Evolutionary conservation across 2,113 vertebrate genomes (phyloP).

Genomic region (Syngnathoides biaculeatus): DNA sequence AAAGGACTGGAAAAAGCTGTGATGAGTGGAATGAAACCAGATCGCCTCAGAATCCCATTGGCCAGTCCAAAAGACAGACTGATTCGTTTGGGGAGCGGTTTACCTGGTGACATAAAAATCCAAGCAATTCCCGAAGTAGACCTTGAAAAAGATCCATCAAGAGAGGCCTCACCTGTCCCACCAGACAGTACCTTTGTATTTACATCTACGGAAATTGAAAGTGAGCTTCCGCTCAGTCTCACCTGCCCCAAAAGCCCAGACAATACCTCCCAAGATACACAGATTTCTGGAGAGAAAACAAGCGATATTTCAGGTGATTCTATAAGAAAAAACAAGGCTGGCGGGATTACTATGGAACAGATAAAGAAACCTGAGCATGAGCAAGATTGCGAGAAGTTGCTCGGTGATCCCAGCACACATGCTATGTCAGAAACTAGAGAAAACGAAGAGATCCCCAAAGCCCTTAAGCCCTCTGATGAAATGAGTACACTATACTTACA

Average conservation of each 20-base stretch:
- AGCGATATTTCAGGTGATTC: neutral
- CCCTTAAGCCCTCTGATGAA: slow-evolving; percentile 17
- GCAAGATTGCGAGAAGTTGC: slow-evolving; percentile 13
- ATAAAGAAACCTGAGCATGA: slow-evolving; percentile 12
- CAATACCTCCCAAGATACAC: slow-evolving; percentile 4
- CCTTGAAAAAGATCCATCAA: slow-evolving; percentile 66
- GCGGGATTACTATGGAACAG: neutral
- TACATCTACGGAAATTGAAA: slow-evolving; percentile 26
- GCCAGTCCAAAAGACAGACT: slow-evolving; percentile 53
- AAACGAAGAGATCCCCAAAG: slow-evolving; percentile 10
- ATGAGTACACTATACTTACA: slow-evolving; percentile 24
- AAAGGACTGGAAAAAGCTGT: slow-evolving; percentile 60
- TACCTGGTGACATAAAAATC: slow-evolving; percentile 60
- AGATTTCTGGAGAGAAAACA: slow-evolving; percentile 4
- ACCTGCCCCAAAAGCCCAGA: slow-evolving; percentile 32
- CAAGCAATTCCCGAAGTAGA: slow-evolving; percentile 68
- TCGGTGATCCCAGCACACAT: slow-evolving; percentile 4
- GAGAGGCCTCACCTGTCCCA: slow-evolving; percentile 67
- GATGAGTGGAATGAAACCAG: slow-evolving; percentile 55
- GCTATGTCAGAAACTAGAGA: slow-evolving; percentile 9
- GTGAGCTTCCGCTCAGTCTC: slow-evolving; percentile 26
- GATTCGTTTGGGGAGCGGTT: slow-evolving; percentile 57
- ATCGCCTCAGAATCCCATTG: slow-evolving; percentile 63
- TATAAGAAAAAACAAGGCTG: slow-evolving; percentile 8
- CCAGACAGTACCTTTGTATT: slow-evolving; percentile 63